phyloP scores from a whole-genome alignment of 2,797 vertebrate species.

The Enteromius treurensis region DNA sequence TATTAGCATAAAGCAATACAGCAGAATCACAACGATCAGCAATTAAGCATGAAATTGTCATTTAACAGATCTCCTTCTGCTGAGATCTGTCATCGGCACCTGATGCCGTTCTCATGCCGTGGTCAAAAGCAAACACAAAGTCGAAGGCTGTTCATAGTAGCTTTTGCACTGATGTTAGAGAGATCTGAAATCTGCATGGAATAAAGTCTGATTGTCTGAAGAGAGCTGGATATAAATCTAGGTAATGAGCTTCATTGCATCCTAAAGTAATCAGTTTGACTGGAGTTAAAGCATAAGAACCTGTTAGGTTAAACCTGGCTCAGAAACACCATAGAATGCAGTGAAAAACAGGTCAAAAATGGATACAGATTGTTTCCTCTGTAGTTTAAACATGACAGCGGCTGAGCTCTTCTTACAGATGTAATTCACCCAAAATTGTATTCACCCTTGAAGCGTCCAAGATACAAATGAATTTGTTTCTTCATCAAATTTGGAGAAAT shows the following conservation, averaged over 20 bases:
- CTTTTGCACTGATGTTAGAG: neutral
- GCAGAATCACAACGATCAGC: neutral
- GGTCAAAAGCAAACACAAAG: constrained; percentile 23
- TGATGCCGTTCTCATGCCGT: neutral
- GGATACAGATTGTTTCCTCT: neutral
- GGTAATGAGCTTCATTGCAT: neutral
- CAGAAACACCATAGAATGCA: constrained; percentile 6
- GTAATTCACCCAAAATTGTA: neutral
- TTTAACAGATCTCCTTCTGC: constrained; percentile 21
- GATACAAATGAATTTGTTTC: neutral
- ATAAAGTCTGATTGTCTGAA: constrained; percentile 15
- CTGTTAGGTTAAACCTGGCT: constrained; percentile 12
- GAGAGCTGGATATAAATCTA: neutral
- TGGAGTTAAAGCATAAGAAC: neutral
- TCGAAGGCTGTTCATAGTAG: neutral
- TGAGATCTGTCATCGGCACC: neutral
- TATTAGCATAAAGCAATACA: neutral
- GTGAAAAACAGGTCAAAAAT: neutral
- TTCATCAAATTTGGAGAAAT: neutral
- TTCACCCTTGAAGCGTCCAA: neutral
- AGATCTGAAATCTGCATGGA: neutral
- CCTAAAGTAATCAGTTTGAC: constrained; percentile 5
- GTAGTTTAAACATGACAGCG: neutral
- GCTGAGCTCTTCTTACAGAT: neutral
- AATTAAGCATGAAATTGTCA: neutral